These are phyloP conservation scores for Pollenia labialis DNA, from an alignment of 2,888 invertebrate species.

Conservation along the genomic window DNA sequence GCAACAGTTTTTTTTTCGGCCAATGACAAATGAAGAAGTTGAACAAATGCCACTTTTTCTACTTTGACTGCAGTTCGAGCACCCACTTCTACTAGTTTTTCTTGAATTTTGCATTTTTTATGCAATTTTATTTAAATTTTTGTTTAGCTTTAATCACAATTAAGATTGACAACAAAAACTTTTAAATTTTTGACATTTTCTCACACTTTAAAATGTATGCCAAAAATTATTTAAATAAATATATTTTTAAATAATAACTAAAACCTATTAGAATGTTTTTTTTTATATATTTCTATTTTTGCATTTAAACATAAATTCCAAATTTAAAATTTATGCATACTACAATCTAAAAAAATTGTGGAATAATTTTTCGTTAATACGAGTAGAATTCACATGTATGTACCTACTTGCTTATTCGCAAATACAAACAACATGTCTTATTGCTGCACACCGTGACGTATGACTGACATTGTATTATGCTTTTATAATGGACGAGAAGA, in stretches of 20 bases:
- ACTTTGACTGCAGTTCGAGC: no score
- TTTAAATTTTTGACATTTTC: background rate
- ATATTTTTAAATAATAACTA: constrained; percentile 1
- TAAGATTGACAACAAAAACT: background rate
- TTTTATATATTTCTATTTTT: constrained; percentile 6
- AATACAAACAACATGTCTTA: constrained; percentile 26
- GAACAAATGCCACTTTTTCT: no score
- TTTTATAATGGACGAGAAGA: constrained; percentile 61
- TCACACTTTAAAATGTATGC: background rate
- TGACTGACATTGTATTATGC: constrained; percentile 72
- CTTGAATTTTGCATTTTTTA: background rate
- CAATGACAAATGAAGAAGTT: no score
- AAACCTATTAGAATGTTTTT: constrained; percentile 40
- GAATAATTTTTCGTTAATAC: background rate
- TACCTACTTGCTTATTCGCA: background rate
- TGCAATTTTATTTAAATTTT: background rate
- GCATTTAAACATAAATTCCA: constrained; percentile 39
- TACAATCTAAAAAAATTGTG: constrained; percentile 15
- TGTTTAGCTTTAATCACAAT: background rate
- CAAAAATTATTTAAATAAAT: constrained; percentile 12
- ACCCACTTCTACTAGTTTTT: background rate
- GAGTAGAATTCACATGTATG: background rate
- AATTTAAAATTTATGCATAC: constrained; percentile 44
- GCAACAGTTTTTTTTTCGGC: no score
- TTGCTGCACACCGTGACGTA: constrained; percentile 66